Evolutionary conservation across 2,113 vertebrate species (phyloP).

Genomic region (Percopsis transmontana): DNA sequence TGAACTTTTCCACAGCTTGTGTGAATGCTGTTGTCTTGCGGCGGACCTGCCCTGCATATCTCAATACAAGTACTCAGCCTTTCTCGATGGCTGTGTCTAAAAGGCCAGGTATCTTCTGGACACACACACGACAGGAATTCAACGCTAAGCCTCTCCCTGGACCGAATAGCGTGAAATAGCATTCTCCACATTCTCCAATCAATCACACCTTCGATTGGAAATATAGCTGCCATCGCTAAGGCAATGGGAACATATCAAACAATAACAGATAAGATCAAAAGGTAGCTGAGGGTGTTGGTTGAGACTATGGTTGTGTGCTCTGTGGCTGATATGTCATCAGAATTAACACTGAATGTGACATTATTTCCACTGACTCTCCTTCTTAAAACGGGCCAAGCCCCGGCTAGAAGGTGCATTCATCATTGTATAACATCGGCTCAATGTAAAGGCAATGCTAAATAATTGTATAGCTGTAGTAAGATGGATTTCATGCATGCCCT

Average conservation of each 20-base stretch:
- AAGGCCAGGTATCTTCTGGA: conserved; percentile 51
- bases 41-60: conserved; percentile 31
- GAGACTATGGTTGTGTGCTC: conserved; percentile 9
- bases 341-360: conserved; percentile 22
- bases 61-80: conserved; percentile 35
- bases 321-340: conserved; percentile 35
- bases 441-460: background rate
- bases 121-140: conserved; percentile 64
- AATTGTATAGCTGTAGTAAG: no score
- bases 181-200: conserved; percentile 54
- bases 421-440: background rate
- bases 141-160: conserved; percentile 52
- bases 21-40: conserved; percentile 13
- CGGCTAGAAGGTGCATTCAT: background rate
- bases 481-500: background rate
- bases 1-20: conserved; percentile 39
- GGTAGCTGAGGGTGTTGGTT: conserved; percentile 45
- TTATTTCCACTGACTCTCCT: conserved; percentile 41
- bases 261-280: conserved; percentile 53
- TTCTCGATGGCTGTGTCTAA: conserved; percentile 4
- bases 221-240: conserved; percentile 44
- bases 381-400: conserved; percentile 11
- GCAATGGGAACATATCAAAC: conserved; percentile 58
- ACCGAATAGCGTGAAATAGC: conserved; percentile 36
- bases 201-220: conserved; percentile 48